A percentile compares a stretch with the other conserved stretches of the same genome.
Conservation (phyloP, 2,888 invertebrate species). For the Tetranychus piercei region DNA sequence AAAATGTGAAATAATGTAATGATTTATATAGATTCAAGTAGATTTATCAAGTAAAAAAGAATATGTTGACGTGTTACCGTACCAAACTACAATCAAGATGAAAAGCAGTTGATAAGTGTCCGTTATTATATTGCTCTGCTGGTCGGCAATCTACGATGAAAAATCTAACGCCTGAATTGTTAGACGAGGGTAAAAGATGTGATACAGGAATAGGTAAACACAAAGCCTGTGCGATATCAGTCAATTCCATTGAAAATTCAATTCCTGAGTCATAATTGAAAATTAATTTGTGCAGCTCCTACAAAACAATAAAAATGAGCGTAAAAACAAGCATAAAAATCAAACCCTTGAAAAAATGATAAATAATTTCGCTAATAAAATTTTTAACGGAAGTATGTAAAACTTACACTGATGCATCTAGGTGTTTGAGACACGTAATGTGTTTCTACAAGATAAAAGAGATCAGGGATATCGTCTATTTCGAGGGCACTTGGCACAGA, state of each 20-base stretch:
- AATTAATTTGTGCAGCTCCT: conserved; percentile 14
- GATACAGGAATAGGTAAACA: conserved; percentile 89
- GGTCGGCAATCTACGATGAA: conserved; percentile 94
- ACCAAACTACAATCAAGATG: conserved; percentile 86
- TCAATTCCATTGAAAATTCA: conserved; percentile 12
- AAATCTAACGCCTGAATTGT: conserved; percentile 45
- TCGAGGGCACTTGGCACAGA: conserved; percentile 55
- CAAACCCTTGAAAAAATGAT: conserved; percentile 21
- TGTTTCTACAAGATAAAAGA: conserved; percentile 74
- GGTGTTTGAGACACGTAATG: conserved; percentile 87
- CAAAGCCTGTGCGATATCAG: conserved; percentile 48
- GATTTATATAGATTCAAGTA: neutral
- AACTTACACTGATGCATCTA: conserved; percentile 53
- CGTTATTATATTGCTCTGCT: conserved; percentile 86
- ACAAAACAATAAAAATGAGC: neutral
- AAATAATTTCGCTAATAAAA: conserved; percentile 13
- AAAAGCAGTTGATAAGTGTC: conserved; percentile 90
- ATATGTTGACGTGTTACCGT: conserved; percentile 23
- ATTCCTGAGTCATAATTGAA: conserved; percentile 4
- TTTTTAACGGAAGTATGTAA: neutral
- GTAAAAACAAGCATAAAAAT: neutral
- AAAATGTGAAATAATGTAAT: conserved; percentile 14
- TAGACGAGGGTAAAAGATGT: conserved; percentile 47
- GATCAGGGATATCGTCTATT: conserved; percentile 84
- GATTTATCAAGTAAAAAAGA: neutral